Conservation (phyloP, 2,113 vertebrate species). For the Notiomystis cincta region DNA sequence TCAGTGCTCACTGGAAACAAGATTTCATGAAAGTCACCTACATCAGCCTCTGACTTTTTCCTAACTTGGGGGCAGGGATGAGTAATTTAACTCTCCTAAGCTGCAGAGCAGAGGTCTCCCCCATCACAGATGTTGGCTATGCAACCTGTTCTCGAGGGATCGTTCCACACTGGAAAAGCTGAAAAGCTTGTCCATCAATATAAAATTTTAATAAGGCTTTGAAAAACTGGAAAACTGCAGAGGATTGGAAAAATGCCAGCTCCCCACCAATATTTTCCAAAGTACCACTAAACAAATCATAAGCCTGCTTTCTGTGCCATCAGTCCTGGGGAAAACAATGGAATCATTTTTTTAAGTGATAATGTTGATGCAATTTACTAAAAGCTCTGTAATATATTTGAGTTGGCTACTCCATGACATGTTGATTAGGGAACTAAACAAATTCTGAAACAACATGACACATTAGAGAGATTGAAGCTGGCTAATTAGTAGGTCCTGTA, state of each 20-base stretch:
- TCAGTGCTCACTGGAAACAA: not conserved
- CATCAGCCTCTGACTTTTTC: not conserved
- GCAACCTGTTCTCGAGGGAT: not conserved
- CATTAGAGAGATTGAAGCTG: not conserved
- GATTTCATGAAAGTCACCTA: not conserved
- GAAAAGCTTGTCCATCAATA: not conserved
- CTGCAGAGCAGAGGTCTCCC: not conserved
- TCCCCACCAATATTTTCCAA: not conserved
- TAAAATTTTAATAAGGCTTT: slow-evolving; percentile 20
- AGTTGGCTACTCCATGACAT: not conserved
- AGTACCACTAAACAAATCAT: not conserved
- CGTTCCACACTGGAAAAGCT: not conserved
- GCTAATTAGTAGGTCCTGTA: not conserved
- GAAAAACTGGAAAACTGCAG: not conserved
- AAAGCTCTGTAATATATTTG: not conserved
- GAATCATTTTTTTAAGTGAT: not conserved
- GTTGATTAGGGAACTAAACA: not conserved
- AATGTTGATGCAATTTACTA: not conserved
- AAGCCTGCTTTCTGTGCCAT: not conserved
- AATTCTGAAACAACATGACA: not conserved
- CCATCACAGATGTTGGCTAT: not conserved
- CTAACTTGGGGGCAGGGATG: not conserved
- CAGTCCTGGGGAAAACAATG: not conserved
- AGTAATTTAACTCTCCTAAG: not conserved
- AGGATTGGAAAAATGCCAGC: not conserved